phyloP scores from a whole-genome alignment of 2,888 invertebrate species.

The Quadroppia sp. region DNA sequence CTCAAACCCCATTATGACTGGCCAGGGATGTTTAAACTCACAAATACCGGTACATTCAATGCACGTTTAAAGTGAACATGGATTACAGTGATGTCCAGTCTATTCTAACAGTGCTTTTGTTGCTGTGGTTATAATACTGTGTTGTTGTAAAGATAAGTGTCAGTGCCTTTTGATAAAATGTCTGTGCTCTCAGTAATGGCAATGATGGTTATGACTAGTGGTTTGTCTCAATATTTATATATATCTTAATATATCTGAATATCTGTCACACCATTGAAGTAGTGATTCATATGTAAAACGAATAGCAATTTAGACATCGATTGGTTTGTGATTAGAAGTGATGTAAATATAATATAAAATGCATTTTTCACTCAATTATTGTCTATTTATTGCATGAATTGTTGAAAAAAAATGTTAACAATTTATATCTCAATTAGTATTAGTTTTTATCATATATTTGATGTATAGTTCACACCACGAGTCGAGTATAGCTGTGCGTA shows the following conservation, averaged over 20 bases:
- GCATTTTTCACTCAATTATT: background rate
- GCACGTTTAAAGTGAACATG: background rate
- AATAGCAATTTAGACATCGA: background rate
- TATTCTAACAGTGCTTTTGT: background rate
- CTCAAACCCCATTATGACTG: no score
- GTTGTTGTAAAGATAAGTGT: background rate
- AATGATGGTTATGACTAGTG: background rate
- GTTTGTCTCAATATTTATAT: constrained; percentile 11
- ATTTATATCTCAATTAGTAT: no score
- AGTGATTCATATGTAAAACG: background rate
- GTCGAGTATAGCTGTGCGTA: constrained; percentile 12
- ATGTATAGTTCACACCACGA: background rate
- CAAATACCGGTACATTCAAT: background rate
- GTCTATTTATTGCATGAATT: background rate
- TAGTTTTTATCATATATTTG: background rate
- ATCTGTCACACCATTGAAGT: background rate
- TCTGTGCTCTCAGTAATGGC: background rate
- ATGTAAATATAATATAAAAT: background rate
- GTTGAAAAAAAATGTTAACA: no score
- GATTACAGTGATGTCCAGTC: background rate
- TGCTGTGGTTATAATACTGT: background rate
- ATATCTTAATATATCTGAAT: background rate
- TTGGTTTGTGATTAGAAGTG: background rate
- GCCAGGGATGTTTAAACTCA: no score
- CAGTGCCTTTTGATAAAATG: background rate